Conservation (phyloP, 2,797 vertebrate species). For the Siniperca scherzeri region DNA sequence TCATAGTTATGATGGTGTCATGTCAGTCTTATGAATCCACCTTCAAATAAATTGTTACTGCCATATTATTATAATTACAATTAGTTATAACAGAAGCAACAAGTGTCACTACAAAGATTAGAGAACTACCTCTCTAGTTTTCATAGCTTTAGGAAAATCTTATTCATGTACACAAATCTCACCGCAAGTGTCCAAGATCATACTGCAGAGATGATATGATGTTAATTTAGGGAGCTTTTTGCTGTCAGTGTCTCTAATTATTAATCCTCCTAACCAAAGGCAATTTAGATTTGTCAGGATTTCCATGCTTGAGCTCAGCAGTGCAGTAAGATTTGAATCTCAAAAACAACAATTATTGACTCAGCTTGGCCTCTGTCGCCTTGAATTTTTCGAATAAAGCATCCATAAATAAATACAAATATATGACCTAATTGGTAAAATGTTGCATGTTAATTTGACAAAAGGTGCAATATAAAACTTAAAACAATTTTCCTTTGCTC, state of each 20-base stretch:
- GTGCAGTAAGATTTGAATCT: conserved; percentile 30
- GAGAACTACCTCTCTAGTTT: conserved; percentile 18
- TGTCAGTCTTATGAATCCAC: too few relatives aligned
- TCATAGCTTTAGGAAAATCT: conserved; percentile 29
- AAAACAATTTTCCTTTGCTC: conserved; percentile 17
- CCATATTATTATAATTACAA: too few relatives aligned
- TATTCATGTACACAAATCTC: conserved; percentile 31
- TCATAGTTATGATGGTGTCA: too few relatives aligned
- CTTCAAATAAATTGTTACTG: too few relatives aligned
- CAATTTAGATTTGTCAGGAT: conserved; percentile 46
- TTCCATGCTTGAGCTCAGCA: conserved; percentile 39
- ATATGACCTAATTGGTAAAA: conserved; percentile 19
- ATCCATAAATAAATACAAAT: conserved; percentile 13
- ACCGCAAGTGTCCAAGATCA: conserved; percentile 7
- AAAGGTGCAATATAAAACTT: conserved; percentile 25
- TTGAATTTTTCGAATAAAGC: conserved; percentile 14
- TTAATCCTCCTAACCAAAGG: conserved; percentile 35
- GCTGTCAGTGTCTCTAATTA: conserved; percentile 46
- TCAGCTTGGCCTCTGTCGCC: conserved; percentile 9
- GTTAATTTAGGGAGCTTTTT: conserved; percentile 34
- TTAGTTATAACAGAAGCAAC: neutral
- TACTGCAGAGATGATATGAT: conserved; percentile 9
- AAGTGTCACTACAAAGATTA: conserved; percentile 29
- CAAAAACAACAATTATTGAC: conserved; percentile 30
- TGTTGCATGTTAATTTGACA: conserved; percentile 1